Base-by-base conservation (phyloP, 1,140 invertebrate genomes). In the Procambarus clarkii region DNA sequence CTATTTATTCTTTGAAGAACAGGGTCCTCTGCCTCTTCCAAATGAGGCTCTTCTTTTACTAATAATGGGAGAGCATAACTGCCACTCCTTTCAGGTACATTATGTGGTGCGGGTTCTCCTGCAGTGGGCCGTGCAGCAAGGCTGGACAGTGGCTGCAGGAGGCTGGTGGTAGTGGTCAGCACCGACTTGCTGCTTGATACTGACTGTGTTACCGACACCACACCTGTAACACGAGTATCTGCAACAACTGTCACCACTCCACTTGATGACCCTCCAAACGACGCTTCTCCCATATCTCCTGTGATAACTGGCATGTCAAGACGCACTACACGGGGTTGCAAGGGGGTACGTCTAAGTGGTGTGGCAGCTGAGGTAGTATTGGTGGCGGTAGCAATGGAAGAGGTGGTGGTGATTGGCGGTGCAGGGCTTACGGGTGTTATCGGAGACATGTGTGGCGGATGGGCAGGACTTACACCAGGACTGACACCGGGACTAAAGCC, bases 231-330 rank as follows among this genome's bases (percentile, higher is more conserved):
- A 4, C 92, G 84, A 34, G 93, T 92, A 58, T 88, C 87, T 15
- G 93, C 88, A 58, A 88, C 69, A 18, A 92, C 92, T n/a, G 92
- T 92, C n/a, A 92, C 92, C 60, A 92, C 87, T 71, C 87, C 87
- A 81, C 81, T 80, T 46, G 50, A 58, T 50, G 64, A 44, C 54
- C 54, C 78, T 44, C 86, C 86, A 77, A 77, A 82, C 48, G 69
- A 71, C 21, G 50, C 83, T 21, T 91, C 89, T 50, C 76, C 85
- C 50, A 15, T 60, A 45, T 86, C 74, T 46, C 84, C 84, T 13
- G 83, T 74, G 48, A 64, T 54, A 48, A 58, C 89, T 34, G 82
- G 83, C 76, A 80, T 13, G 76, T 91, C 89, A 18, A 69, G 46
- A 48, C 81, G 76, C 80, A 86, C 69, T 50, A 76, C 44, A 5